Evolutionary conservation across 2,888 invertebrate species (phyloP), one percentile per base, ranked within the genome.

Genomic region (Chesias legatella): DNA sequence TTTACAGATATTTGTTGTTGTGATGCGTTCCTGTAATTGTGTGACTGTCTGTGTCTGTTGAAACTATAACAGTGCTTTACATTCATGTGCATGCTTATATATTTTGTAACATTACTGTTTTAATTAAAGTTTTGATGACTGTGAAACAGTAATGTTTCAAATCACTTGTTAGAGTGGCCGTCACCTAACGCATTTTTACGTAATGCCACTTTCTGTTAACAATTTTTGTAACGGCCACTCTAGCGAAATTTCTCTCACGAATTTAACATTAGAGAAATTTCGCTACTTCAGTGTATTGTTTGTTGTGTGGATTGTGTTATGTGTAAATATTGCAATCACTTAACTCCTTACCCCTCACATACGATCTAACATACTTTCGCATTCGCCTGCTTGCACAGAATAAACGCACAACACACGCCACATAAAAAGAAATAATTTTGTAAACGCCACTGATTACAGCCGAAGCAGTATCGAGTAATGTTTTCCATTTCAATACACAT

Each of bases 351-450:
- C 52, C 56, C 36, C 47, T 48, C 54, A 61, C 59, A 48, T 36
- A 46, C 43, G 22, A 49, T 58, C 60, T 76, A 77, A 78, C 78
- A 70, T 65, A 52, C 62, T 78, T 69, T 46, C 38, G 67, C 73
- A 60, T 73, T 63, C 63, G 60, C 67, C 66, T 62, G 78, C 78
- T 78, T 58, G 73, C 79, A 74, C 67, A 59, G 41, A 57, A 59
- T 58, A 55, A 63, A 68, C 71, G 70, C 81, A 80, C 78, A 63
- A 71, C 80, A 79, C 74, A 73, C 66, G 82, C 82, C 84, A 79
- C 82, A 64, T 66, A 58, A 67, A n/a, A 5, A 3, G 13, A 17
- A 17, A 17, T 17, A 5, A 2, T 17, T 17, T 17, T 17, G 3
- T 17, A 17, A 17, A 17, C 13, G 13, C 13, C 13, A 17, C 13